phyloP scores from a whole-genome alignment of 2,888 invertebrate species.

The Clitarchus hookeri region DNA sequence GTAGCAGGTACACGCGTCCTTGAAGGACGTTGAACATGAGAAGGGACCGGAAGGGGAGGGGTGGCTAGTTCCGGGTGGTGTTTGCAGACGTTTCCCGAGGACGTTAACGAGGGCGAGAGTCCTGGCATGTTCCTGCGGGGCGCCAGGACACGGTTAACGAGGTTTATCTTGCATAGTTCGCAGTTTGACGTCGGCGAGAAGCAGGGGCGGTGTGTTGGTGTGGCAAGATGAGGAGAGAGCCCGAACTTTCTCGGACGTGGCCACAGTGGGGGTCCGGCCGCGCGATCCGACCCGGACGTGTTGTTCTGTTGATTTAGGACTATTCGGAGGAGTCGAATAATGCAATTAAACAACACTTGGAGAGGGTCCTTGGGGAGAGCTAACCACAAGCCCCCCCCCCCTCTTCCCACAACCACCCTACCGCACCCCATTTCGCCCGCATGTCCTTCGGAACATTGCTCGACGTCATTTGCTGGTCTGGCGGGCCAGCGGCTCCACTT shows the following conservation, averaged over 20 bases:
- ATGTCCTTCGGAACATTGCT: background rate
- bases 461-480: background rate
- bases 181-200: background rate
- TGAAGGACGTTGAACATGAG: background rate
- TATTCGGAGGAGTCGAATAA: background rate
- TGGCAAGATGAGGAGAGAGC: background rate
- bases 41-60: background rate
- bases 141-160: background rate
- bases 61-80: background rate
- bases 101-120: background rate
- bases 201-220: background rate
- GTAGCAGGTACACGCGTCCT: too few species aligned
- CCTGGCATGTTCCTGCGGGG: background rate
- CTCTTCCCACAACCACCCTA: too few species aligned
- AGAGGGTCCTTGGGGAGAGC: background rate
- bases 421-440: too few species aligned
- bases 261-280: background rate
- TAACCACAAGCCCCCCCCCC: background rate
- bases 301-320: constrained; percentile 14
- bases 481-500: background rate
- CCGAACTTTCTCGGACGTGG: background rate
- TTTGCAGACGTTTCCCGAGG: background rate
- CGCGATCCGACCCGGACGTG: constrained; percentile 6
- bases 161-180: background rate
- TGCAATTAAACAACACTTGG: constrained; percentile 14